Percentiles rank a stretch among this genome's conserved stretches.
Conservation (phyloP, 2,888 invertebrate genomes). For the Archips xylosteana region DNA sequence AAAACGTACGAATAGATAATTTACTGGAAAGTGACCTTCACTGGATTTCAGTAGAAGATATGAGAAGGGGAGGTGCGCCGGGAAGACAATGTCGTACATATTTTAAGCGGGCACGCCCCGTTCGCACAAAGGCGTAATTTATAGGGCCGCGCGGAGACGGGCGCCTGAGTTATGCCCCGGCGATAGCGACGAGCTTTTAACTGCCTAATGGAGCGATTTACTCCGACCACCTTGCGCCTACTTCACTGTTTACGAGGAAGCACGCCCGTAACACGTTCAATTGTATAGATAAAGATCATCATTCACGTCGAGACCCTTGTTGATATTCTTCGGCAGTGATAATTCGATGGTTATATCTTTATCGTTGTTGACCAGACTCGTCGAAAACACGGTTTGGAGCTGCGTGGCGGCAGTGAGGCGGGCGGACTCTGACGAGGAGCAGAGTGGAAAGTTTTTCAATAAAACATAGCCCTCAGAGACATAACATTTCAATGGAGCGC, state of each 20-base stretch:
- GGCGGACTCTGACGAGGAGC: slow-evolving; percentile 57
- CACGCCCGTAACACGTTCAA: slow-evolving; percentile 58
- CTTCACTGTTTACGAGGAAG: slow-evolving; percentile 70
- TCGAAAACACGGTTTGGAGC: slow-evolving; percentile 30
- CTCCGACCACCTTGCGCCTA: slow-evolving; percentile 79
- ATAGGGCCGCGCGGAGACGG: slow-evolving; percentile 83
- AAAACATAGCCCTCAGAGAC: slow-evolving; percentile 81
- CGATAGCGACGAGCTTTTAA: slow-evolving; percentile 86
- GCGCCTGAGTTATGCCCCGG: slow-evolving; percentile 81
- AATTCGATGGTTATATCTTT: slow-evolving; percentile 16
- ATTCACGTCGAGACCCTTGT: slow-evolving; percentile 41
- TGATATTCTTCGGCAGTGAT: slow-evolving; percentile 31
- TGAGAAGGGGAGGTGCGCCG: slow-evolving; percentile 73
- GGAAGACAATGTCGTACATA: slow-evolving; percentile 85
- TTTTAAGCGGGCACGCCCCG: slow-evolving; percentile 82
- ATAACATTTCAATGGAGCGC: slow-evolving; percentile 77
- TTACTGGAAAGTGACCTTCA: slow-evolving; percentile 74
- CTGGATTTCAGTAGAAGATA: slow-evolving; percentile 72
- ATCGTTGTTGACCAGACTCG: slow-evolving; percentile 8
- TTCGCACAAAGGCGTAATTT: slow-evolving; percentile 84
- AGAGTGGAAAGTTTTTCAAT: slow-evolving; percentile 80
- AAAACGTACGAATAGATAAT: slow-evolving; percentile 71
- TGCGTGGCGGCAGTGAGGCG: slow-evolving; percentile 51
- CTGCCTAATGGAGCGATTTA: slow-evolving; percentile 85
- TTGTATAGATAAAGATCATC: slow-evolving; percentile 56